These are phyloP conservation scores for Fabriciana adippe DNA, from an alignment of 2,888 invertebrate genomes.

Conservation along the genomic window DNA sequence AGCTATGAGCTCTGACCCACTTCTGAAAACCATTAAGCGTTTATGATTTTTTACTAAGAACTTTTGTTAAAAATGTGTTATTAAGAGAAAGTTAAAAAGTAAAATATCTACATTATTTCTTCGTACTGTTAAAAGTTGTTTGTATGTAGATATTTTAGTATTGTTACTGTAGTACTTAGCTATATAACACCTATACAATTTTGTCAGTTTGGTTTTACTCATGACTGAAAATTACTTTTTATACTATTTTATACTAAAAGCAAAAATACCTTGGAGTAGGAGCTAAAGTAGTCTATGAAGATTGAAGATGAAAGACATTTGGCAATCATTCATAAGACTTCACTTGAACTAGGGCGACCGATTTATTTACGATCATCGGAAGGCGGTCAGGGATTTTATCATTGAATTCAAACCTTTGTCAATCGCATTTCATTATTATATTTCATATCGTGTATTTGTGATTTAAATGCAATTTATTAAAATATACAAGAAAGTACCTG, in stretches of 20 bases:
- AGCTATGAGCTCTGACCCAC: background rate
- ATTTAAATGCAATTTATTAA: no score
- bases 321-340: constrained; percentile 29
- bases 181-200: no score
- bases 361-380: constrained; percentile 30
- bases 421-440: constrained; percentile 10
- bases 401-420: constrained; percentile 10
- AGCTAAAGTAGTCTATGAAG: background rate
- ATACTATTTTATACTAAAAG: no score
- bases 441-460: background rate
- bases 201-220: no score
- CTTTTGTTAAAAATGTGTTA: background rate
- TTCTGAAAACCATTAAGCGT: background rate
- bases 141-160: no score
- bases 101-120: no score
- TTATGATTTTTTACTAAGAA: background rate
- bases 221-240: no score
- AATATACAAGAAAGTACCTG: no score
- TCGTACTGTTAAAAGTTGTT: no score
- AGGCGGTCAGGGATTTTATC: constrained; percentile 38
- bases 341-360: constrained; percentile 26
- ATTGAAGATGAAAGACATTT: constrained; percentile 28
- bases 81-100: no score
- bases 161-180: no score
- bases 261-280: background rate